Evolutionary conservation across 2,888 invertebrate species (phyloP), one percentile per base, ranked within the genome.

Genomic region (Epiblema foenella): DNA sequence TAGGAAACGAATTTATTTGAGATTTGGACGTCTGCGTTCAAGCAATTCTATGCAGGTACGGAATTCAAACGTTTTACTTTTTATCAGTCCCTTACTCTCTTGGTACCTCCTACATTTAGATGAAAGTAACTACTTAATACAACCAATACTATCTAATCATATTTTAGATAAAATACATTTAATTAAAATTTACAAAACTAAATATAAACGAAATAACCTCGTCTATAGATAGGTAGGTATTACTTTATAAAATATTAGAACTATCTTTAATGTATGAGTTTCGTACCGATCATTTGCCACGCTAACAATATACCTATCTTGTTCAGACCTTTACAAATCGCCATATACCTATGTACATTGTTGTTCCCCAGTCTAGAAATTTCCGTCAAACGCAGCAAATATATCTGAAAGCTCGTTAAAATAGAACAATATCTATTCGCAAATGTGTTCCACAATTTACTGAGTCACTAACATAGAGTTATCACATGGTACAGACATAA

Each of bases 381-480:
- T 42, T 46, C 42, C 42, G 15, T 42, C 18, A 10, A 10, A 9
- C 18, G 10, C 18, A 17, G 51, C 18, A 18, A 10, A 60, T 24
- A 60, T 5, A 60, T 57, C 57, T 29, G 12, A 11, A 49, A 39
- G 17, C 52, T 68, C 39, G 24, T 62, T 63, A 39, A 62, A 60
- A 24, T 24, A 39, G 24, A 56, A 24, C 33, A 33, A 59, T 24
- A 68, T 68, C 12, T 57, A 37, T 69, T 60, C 20, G 51, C 46
- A 60, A 66, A 33, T 46, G 37, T 65, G 39, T 37, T 42, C 49
- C n/a, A 54, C 39, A 56, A 72, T 69, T 59, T 60, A 52, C 52
- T 54, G 64, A 72, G n/a, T 62, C 62, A 33, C 64, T 54, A 52
- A 24, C 64, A 65, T 56, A 18, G 62, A 67, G 62, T 67, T 67